phyloP scores from a whole-genome alignment of 2,888 invertebrate genomes.

The Acleris laterana region DNA sequence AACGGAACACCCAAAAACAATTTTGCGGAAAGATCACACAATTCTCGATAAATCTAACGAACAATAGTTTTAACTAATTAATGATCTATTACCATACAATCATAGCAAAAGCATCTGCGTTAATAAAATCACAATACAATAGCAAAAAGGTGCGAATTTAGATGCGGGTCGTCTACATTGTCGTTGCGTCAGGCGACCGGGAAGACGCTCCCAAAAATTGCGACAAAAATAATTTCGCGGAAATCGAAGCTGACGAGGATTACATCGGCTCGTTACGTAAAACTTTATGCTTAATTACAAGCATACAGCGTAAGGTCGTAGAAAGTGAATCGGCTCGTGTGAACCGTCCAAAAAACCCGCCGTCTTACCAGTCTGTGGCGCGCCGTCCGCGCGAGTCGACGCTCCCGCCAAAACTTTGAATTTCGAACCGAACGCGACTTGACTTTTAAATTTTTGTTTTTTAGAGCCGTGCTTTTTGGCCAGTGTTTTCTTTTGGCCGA shows the following conservation, averaged over 20 bases:
- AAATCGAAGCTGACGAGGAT: slow-evolving; percentile 68
- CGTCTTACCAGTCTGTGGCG: slow-evolving; percentile 81
- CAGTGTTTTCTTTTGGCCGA: slow-evolving; percentile 56
- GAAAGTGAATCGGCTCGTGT: slow-evolving; percentile 84
- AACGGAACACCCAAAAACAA: too few relatives aligned
- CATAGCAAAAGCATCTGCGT: slow-evolving; percentile 3
- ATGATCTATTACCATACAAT: slow-evolving; percentile 9
- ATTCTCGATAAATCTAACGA: slow-evolving; percentile 7
- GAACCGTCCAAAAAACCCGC: slow-evolving; percentile 83
- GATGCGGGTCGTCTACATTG: slow-evolving; percentile 21
- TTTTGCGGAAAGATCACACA: too few relatives aligned
- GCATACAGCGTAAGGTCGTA: slow-evolving; percentile 83
- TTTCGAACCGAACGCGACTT: slow-evolving; percentile 57
- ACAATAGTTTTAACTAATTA: slow-evolving; percentile 12
- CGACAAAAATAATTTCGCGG: slow-evolving; percentile 55
- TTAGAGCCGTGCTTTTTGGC: slow-evolving; percentile 59
- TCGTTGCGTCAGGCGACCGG: slow-evolving; percentile 24
- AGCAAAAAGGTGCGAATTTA: slow-evolving; percentile 14
- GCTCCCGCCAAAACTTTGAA: slow-evolving; percentile 73
- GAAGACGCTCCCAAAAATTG: slow-evolving; percentile 38
- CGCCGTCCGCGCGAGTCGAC: slow-evolving; percentile 73
- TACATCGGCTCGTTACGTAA: slow-evolving; percentile 80
- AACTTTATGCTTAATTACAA: slow-evolving; percentile 79
- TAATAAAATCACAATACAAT: slow-evolving; percentile 9
- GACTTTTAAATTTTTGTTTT: slow-evolving; percentile 50